phyloP scores from a whole-genome alignment of 92 coral and sea anemone species.

The Hydrozoanthus gracilis region DNA sequence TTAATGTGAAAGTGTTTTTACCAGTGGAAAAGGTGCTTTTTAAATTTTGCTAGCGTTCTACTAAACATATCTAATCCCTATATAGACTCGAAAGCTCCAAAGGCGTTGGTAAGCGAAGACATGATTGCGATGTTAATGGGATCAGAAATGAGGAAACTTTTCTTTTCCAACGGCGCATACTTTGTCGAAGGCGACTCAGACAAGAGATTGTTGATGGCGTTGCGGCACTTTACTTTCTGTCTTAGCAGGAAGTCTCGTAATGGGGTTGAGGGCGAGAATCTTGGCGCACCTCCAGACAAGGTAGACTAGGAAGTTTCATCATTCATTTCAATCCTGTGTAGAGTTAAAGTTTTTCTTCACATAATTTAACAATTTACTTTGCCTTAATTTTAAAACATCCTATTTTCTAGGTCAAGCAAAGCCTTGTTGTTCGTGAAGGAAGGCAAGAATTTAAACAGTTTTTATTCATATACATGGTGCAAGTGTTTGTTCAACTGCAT shows the following conservation, averaged over 20 bases:
- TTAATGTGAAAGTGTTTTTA: no score
- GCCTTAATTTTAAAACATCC: no score
- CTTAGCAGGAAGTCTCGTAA: not conserved
- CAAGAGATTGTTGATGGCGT: conserved; percentile 15
- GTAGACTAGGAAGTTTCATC: not conserved
- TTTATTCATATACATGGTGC: no score
- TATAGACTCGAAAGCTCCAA: not conserved
- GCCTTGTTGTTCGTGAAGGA: no score
- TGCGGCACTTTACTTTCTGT: conserved; percentile 10
- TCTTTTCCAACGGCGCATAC: conserved; percentile 30
- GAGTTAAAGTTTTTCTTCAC: no score
- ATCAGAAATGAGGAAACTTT: conserved; percentile 39
- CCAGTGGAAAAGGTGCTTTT: no score
- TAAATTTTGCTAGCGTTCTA: not conserved
- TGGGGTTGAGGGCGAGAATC: not conserved
- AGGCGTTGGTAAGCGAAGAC: not conserved
- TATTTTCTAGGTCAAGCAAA: no score
- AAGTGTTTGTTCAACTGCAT: no score
- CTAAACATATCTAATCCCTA: not conserved
- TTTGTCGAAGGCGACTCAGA: conserved; percentile 37
- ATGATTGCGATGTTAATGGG: conserved; percentile 29
- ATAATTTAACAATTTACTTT: no score
- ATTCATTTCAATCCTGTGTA: no score
- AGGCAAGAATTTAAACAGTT: no score
- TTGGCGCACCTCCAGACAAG: not conserved